A percentile compares a stretch with the other conserved stretches of the same genome.
Evolutionary conservation across 1,140 invertebrate genomes (phyloP).

Genomic region (Copidosoma floridanum): DNA sequence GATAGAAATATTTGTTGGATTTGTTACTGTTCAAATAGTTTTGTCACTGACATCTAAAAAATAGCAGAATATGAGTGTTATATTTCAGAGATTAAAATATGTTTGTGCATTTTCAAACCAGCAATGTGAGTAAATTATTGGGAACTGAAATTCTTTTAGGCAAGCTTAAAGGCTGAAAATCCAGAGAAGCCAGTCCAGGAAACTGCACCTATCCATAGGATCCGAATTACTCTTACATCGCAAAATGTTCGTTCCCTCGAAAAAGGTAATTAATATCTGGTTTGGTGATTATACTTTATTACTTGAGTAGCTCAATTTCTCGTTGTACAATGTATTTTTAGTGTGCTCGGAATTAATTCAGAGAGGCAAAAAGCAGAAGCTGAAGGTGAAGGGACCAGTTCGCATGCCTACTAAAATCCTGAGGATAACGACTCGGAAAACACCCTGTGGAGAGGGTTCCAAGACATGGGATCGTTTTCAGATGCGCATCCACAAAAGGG

Average conservation of each 20-base stretch:
- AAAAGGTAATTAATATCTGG: slow-evolving; percentile 68
- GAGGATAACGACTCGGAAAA: slow-evolving; percentile 98
- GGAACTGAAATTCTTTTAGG: no score
- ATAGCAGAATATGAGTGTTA: no score
- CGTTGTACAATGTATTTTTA: slow-evolving; percentile 41
- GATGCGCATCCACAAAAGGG: slow-evolving; percentile 98
- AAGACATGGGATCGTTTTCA: slow-evolving; percentile 99
- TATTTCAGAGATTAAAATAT: no score
- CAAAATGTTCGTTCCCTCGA: slow-evolving; percentile 95
- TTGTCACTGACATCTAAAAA: no score
- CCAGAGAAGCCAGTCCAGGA: slow-evolving; percentile 84
- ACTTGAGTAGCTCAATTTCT: neutral
- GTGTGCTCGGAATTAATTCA: slow-evolving; percentile 94
- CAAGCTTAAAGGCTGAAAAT: slow-evolving; percentile 68
- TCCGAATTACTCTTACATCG: slow-evolving; percentile 96
- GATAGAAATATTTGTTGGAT: no score
- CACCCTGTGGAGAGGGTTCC: slow-evolving; percentile 99
- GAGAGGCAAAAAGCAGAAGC: slow-evolving; percentile 94
- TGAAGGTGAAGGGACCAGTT: slow-evolving; percentile 95
- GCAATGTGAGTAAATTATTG: no score
- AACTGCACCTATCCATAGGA: slow-evolving; percentile 82
- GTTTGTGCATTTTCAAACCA: no score
- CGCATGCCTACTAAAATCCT: slow-evolving; percentile 94
- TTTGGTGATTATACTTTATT: neutral
- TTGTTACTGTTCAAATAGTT: no score